phyloP scores from a whole-genome alignment of 2,888 invertebrate genomes.

The Dasypolia templi region DNA sequence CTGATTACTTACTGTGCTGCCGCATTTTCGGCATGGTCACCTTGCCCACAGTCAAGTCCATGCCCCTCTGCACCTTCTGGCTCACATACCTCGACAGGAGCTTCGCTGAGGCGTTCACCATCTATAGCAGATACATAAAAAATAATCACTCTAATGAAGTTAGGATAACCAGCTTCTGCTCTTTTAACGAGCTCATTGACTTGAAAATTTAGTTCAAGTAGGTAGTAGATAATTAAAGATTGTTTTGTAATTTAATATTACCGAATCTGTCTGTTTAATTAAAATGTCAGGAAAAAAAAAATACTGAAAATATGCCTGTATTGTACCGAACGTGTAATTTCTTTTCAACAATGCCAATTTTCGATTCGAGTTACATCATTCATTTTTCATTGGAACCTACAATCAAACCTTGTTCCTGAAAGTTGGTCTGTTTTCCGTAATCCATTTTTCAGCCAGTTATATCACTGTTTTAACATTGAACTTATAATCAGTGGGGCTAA shows the following conservation, averaged over 20 bases:
- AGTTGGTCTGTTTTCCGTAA: no score
- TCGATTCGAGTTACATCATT: not conserved
- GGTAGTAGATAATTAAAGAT: not conserved
- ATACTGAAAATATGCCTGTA: not conserved
- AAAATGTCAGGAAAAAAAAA: not conserved
- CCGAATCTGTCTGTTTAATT: not conserved
- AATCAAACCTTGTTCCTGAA: not conserved
- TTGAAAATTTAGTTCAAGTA: not conserved
- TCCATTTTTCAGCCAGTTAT: not conserved
- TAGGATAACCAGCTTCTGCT: not conserved
- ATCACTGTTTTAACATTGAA: not conserved
- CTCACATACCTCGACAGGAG: conserved; percentile 79
- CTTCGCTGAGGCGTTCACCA: conserved; percentile 81
- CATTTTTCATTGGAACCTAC: not conserved
- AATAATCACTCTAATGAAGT: not conserved
- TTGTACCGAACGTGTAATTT: not conserved
- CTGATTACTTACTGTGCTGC: conserved; percentile 77
- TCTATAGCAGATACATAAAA: conserved; percentile 68
- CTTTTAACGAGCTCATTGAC: not conserved
- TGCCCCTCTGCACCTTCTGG: conserved; percentile 77
- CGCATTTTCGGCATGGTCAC: conserved; percentile 83
- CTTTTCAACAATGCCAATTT: not conserved
- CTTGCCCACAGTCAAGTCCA: conserved; percentile 80
- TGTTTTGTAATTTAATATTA: not conserved
- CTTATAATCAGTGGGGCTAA: no score